These are phyloP conservation scores for Alosa sapidissima DNA, from an alignment of 2,797 vertebrate genomes.

Conservation along the genomic window DNA sequence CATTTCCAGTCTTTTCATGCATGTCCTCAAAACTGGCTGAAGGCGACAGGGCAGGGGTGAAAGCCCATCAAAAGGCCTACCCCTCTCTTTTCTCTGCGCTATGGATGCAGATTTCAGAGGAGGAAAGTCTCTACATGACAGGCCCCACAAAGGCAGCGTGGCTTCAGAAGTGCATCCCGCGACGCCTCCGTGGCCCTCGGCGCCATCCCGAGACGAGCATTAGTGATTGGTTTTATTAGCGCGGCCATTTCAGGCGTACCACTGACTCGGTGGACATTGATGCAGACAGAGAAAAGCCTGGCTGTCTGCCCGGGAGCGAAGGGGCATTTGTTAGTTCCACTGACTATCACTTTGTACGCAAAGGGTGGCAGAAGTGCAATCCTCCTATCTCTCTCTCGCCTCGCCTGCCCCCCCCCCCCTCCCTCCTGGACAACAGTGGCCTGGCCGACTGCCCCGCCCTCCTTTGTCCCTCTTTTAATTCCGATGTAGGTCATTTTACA, in stretches of 20 bases:
- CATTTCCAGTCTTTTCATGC: constrained; percentile 91
- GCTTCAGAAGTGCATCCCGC: constrained; percentile 78
- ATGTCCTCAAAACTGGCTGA: constrained; percentile 77
- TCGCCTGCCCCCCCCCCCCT: constrained; percentile 49
- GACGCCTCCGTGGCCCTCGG: constrained; percentile 86
- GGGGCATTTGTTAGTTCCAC: constrained; percentile 75
- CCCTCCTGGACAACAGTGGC: constrained; percentile 65
- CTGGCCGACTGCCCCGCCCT: constrained; percentile 40
- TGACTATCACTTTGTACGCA: constrained; percentile 74
- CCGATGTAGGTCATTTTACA: constrained; percentile 86
- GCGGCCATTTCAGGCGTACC: constrained; percentile 85
- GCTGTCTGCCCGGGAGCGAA: constrained; percentile 75
- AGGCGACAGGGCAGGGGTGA: constrained; percentile 35
- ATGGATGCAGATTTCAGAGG: constrained; percentile 78
- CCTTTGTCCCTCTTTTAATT: constrained; percentile 81
- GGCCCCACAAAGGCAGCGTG: constrained; percentile 85
- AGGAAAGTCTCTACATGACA: constrained; percentile 83
- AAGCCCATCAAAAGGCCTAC: constrained; percentile 69
- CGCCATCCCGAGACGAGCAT: constrained; percentile 86
- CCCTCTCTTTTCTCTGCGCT: constrained; percentile 71
- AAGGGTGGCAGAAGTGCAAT: constrained; percentile 79
- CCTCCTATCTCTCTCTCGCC: constrained; percentile 65
- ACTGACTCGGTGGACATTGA: constrained; percentile 73
- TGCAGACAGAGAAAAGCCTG: constrained; percentile 72
- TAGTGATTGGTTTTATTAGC: constrained; percentile 89